Conservation (phyloP, 2,113 vertebrate species). For the Tapirus terrestris region DNA sequence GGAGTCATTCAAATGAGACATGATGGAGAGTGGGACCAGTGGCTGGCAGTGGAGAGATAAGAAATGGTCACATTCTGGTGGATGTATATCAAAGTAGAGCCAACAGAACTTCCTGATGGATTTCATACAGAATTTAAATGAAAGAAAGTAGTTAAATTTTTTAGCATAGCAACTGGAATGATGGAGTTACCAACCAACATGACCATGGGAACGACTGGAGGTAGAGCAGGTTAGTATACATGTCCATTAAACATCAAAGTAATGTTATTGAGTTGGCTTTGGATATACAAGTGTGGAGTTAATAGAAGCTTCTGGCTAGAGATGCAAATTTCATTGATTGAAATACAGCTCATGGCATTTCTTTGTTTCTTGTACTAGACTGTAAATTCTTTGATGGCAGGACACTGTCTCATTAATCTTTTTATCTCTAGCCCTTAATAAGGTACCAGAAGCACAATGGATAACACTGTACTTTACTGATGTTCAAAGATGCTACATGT, state of each 20-base stretch:
- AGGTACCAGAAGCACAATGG: not conserved
- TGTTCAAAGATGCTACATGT: constrained; percentile 26
- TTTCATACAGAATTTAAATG: not conserved
- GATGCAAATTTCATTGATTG: constrained; percentile 26
- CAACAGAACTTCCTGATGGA: not conserved
- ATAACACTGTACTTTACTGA: constrained; percentile 30
- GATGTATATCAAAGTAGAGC: not conserved
- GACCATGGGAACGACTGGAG: not conserved
- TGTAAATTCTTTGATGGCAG: not conserved
- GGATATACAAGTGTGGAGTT: not conserved
- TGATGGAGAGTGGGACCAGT: not conserved
- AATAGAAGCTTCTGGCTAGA: not conserved
- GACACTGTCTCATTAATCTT: not conserved
- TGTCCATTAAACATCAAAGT: not conserved
- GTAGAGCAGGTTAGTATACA: not conserved
- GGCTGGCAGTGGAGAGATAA: not conserved
- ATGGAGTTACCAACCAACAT: not conserved
- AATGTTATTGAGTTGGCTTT: not conserved
- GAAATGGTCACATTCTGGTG: not conserved
- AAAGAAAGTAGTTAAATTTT: not conserved
- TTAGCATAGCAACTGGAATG: not conserved
- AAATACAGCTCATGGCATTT: constrained; percentile 24
- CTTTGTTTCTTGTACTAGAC: constrained; percentile 35
- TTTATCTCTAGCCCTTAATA: constrained; percentile 33
- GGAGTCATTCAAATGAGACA: not conserved